Conservation (phyloP, 2,888 invertebrate genomes). For the Baronia brevicornis region DNA sequence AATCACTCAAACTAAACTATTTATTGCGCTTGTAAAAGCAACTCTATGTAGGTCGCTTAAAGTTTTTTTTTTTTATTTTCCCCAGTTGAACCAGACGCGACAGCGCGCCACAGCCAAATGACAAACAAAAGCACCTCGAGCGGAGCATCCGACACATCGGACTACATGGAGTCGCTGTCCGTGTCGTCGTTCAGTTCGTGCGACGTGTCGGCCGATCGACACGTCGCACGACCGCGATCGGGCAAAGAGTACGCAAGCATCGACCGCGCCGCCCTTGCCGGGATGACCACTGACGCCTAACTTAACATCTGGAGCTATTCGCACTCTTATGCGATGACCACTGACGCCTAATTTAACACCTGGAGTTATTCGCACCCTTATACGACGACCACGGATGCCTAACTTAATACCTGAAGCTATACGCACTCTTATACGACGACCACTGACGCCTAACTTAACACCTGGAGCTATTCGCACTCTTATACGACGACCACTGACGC, state of each 20-base stretch:
- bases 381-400: too few relatives aligned
- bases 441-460: too few relatives aligned
- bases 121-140: slow-evolving; percentile 79
- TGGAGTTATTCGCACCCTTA: too few relatives aligned
- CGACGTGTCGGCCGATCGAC: slow-evolving; percentile 74
- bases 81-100: slow-evolving; percentile 44
- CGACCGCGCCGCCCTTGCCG: slow-evolving; percentile 46
- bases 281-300: slow-evolving; percentile 25
- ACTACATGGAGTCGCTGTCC: slow-evolving; percentile 84
- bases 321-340: too few relatives aligned
- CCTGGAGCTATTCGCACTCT: too few relatives aligned
- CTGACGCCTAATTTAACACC: too few relatives aligned
- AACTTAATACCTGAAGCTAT: too few relatives aligned
- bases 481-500: too few relatives aligned
- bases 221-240: slow-evolving; percentile 57
- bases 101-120: slow-evolving; percentile 71
- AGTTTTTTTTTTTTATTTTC: background rate
- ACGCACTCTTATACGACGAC: too few relatives aligned
- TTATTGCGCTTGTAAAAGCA: too few relatives aligned
- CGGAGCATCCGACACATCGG: slow-evolving; percentile 83
- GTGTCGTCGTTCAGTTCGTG: slow-evolving; percentile 81
- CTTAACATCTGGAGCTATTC: slow-evolving; percentile 6
- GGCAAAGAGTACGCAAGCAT: slow-evolving; percentile 65
- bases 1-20: too few relatives aligned
- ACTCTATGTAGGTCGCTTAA: too few relatives aligned